Percentiles rank a stretch among this genome's conserved stretches.
Conservation (phyloP, 2,888 invertebrate genomes). For the Neuroscelio doddi region DNA sequence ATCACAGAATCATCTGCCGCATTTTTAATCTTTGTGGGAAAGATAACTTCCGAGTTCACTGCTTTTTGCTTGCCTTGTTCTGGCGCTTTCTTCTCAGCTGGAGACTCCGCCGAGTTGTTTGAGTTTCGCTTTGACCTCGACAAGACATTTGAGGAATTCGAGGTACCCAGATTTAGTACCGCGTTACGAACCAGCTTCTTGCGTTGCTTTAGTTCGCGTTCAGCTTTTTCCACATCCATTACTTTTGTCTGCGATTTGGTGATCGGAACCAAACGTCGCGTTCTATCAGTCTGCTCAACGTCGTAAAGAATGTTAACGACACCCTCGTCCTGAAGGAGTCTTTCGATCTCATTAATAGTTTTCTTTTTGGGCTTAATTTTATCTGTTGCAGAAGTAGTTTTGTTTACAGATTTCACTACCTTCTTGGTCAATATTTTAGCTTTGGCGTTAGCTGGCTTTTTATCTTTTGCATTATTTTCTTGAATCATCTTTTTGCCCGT, state of each 20-base stretch:
- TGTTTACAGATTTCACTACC: constrained; percentile 37
- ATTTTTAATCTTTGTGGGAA: constrained; percentile 65
- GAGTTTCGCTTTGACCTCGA: constrained; percentile 72
- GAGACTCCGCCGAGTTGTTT: constrained; percentile 61
- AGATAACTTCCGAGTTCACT: constrained; percentile 59
- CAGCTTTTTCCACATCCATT: constrained; percentile 68
- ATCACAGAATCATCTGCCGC: constrained; percentile 86
- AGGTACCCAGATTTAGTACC: constrained; percentile 73
- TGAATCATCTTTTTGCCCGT: constrained; percentile 46
- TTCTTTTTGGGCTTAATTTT: constrained; percentile 70
- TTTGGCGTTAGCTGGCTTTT: constrained; percentile 8
- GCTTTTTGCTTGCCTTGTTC: constrained; percentile 54
- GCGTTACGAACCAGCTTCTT: constrained; percentile 78
- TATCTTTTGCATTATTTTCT: constrained; percentile 21
- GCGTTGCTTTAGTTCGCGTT: constrained; percentile 70
- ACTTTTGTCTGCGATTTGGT: constrained; percentile 67
- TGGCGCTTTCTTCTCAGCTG: constrained; percentile 47
- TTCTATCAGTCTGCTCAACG: constrained; percentile 75
- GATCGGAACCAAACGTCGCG: constrained; percentile 64
- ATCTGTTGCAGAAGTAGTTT: background rate
- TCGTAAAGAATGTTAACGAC: constrained; percentile 90
- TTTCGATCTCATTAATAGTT: constrained; percentile 82
- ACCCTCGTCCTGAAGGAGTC: constrained; percentile 87
- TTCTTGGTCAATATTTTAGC: constrained; percentile 41
- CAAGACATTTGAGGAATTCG: constrained; percentile 74